These are phyloP conservation scores for Aspidapion aeneum DNA, from an alignment of 2,888 invertebrate species.

Conservation along the genomic window DNA sequence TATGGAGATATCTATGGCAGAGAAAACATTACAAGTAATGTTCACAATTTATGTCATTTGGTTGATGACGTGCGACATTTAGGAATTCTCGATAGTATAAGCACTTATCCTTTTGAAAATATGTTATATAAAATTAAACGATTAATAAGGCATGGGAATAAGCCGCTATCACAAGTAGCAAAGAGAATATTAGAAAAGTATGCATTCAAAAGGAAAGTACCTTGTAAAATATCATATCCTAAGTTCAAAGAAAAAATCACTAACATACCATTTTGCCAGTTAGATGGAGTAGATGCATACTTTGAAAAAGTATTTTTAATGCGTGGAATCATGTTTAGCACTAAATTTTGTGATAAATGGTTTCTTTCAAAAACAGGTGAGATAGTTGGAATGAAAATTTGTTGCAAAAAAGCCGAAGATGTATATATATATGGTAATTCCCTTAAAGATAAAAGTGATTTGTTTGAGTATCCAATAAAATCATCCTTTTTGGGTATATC, in stretches of 20 bases:
- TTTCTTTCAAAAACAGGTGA: constrained; percentile 23
- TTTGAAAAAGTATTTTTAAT: constrained; percentile 14
- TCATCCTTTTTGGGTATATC: constrained; percentile 19
- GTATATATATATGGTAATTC: constrained; percentile 9
- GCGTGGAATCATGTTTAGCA: constrained; percentile 10
- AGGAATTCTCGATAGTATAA: constrained; percentile 36
- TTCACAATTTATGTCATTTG: constrained; percentile 41
- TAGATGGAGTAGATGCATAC: not conserved
- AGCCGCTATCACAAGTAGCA: constrained; percentile 28
- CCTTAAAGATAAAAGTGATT: constrained; percentile 11
- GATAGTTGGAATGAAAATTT: constrained; percentile 20
- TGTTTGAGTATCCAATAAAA: constrained; percentile 20
- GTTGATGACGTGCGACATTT: constrained; percentile 36
- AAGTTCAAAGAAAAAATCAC: not conserved
- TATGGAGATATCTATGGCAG: constrained; percentile 36
- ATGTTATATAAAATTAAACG: constrained; percentile 32
- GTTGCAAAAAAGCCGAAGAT: constrained; percentile 6
- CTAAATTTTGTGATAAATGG: constrained; percentile 21
- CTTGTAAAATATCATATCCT: not conserved
- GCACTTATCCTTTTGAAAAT: constrained; percentile 41
- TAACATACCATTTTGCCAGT: not conserved
- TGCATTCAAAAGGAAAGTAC: not conserved
- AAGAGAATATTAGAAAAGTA: constrained; percentile 25
- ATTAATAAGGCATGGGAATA: constrained; percentile 23
- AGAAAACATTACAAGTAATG: constrained; percentile 38